Base-by-base conservation (phyloP, 2,797 vertebrate species). In the Astyanax mexicanus region DNA sequence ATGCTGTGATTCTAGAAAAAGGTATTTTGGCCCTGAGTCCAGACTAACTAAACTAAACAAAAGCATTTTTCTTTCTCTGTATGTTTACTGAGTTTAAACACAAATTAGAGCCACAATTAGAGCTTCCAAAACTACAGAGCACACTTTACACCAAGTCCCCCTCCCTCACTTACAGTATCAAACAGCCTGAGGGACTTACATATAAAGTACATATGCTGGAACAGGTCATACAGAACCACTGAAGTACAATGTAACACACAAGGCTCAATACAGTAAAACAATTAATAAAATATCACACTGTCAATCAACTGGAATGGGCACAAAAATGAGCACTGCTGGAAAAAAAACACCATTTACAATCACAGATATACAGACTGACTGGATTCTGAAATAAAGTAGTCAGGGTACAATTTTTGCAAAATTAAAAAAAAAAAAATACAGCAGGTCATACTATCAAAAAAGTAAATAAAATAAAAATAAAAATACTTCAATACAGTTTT, bases 191-290 rank as follows among this genome's bases (percentile, higher is more conserved):
- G n/a, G n/a, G n/a, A n/a, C n/a, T 15, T 66, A 17, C 12, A 47
- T 19, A 69, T 83, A 87, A 80, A 86, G 72, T 15, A 73, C 85
- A 75, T 0, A 71, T 44, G 69, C 82, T 77, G 86, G 86, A 78
- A 86, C 79, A 82, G 86, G 76, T 82, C 55, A 47, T 75, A 52
- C 51, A 89, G 83, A 77, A 74, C 69, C 73, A 84, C 79, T 84
- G 78, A 86, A 83, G 67, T 72, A 75, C 79, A 83, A 40, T 81
- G 86, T 58, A 88, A 89, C 86, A 91, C 83, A 81, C 81, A 83
- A 83, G 69, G 85, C 84, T 84, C 77, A 80, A 42, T 74, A 61
- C 74, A 77, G 78, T 74, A 69, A 83, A 78, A 73, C n/a, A n/a
- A n/a, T n/a, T n/a, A n/a, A n/a, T 80, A 55, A 83, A 83, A 44